Percentiles rank a stretch among this genome's conserved stretches.
Evolutionary conservation across 1,140 invertebrate species (phyloP).

Genomic region (Heliconius hermathena): DNA sequence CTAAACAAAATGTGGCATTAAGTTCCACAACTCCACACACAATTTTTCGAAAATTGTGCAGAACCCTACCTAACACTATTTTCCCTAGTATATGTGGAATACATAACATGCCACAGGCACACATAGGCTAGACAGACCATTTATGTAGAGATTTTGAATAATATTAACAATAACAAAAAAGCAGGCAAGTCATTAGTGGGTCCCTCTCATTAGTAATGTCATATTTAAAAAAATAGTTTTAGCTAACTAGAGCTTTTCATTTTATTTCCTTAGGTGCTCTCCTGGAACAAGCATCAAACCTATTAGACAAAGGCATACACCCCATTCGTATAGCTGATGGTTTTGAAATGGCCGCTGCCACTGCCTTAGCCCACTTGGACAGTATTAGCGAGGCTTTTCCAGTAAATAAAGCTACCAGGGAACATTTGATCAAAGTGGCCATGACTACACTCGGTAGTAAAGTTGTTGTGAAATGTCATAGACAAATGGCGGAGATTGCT

Average conservation of each 20-base stretch:
- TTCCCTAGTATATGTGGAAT: no score
- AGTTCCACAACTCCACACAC: no score
- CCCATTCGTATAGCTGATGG: conserved; percentile 99
- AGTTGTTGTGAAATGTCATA: conserved; percentile 95
- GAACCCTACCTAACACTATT: no score
- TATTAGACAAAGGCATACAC: conserved; percentile 98
- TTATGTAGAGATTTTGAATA: no score
- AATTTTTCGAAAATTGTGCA: no score
- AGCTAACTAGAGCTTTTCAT: not conserved
- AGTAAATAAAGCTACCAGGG: conserved; percentile 90
- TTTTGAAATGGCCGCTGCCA: conserved; percentile 97
- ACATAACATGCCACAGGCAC: no score
- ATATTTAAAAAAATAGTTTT: not conserved
- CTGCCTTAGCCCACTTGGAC: conserved; percentile 93
- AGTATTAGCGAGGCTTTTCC: conserved; percentile 95
- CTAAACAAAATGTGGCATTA: no score
- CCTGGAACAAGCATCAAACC: conserved; percentile 95
- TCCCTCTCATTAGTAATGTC: not conserved
- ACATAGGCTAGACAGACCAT: no score
- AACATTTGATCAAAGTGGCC: conserved; percentile 96
- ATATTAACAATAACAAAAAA: no score
- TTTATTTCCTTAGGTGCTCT: conserved; percentile 87
- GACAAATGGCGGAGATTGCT: conserved; percentile 99
- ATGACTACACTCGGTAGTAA: conserved; percentile 99
- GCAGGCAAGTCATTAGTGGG: not conserved